Base-by-base conservation (phyloP, 2,888 invertebrate species). In the Troilus luridus region DNA sequence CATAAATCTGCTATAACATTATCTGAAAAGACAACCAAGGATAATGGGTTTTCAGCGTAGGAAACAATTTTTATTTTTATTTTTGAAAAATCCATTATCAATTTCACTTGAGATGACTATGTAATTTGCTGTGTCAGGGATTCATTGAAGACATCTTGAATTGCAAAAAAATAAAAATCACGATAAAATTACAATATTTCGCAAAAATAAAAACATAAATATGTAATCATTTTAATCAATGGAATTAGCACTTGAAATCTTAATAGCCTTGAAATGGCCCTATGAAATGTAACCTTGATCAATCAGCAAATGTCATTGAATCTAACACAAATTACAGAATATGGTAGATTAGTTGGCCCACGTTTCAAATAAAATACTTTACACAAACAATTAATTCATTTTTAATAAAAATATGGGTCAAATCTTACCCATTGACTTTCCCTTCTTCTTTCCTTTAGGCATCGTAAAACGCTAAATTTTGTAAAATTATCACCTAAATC, bases 361-460 rank as follows among this genome's bases (percentile, higher is more conserved):
- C 17, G 41, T 24, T 60, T 56, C 41, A 12, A 77, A 27, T 19
- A 24, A 58, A 92, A 91, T 11, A 67, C n/a, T 59, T 64, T 54
- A 88, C 27, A 41, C 72, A 27, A 24, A 2, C 41, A 17, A 77
- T 19, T 41, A 3, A 27, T 41, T 41, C 0, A 77, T 41, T 77
- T 77, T 67, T 41, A 56, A 67, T 58, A 12, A 58, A 67, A 89
- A 90, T 58, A 90, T 90, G 72, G 90, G 90, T 77, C 90, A 77
- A 90, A 72, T 17, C 92, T 92, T 88, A 92, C 92, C 93, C 88
- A 96, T 96, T 95, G 95, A 96, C 95, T 96, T 96, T 95, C 96
- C 96, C 95, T 96, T 96, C 95, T 96, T 96, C 95, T 96, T 96
- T 94, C 96, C 96, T 96, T 96, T 97, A 94, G 97, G 97, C 97